These are phyloP conservation scores for Adoxophyes honmai DNA, from an alignment of 1,140 invertebrate genomes.

Conservation along the genomic window DNA sequence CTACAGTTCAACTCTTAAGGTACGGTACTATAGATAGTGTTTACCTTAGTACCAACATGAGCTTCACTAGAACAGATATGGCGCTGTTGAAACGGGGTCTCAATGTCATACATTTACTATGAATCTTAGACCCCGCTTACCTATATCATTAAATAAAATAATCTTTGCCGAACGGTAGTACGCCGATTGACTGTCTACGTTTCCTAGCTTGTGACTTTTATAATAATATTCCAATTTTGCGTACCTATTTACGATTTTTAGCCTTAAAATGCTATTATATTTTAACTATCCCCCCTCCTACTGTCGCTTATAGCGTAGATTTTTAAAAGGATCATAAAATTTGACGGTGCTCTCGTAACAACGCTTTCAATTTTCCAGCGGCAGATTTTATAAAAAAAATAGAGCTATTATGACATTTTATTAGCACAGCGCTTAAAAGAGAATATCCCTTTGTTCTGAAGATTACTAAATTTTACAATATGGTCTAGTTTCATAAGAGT, in stretches of 20 bases:
- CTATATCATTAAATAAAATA: no score
- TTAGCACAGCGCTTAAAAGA: conserved; percentile 1
- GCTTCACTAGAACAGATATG: no score
- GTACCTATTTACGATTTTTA: neutral
- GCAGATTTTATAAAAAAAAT: conserved; percentile 15
- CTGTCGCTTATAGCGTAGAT: conserved; percentile 13
- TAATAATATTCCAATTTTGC: no score
- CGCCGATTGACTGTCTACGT: no score
- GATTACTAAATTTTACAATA: neutral
- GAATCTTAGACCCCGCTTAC: no score
- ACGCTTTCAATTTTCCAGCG: conserved; percentile 9
- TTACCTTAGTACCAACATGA: no score
- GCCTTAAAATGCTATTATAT: neutral
- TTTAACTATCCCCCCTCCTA: conserved; percentile 7
- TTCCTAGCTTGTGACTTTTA: no score
- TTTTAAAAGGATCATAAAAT: conserved; percentile 15
- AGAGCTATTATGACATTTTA: conserved; percentile 9
- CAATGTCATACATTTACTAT: no score
- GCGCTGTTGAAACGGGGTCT: no score
- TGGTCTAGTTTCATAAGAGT: neutral
- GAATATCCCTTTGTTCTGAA: neutral
- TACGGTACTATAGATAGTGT: no score
- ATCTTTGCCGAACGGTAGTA: no score
- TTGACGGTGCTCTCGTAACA: neutral
- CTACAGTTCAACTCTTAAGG: no score